A percentile compares a stretch with the other conserved stretches of the same genome.
Evolutionary conservation across 2,888 invertebrate species (phyloP).

Genomic region (Apotomis betuletana): DNA sequence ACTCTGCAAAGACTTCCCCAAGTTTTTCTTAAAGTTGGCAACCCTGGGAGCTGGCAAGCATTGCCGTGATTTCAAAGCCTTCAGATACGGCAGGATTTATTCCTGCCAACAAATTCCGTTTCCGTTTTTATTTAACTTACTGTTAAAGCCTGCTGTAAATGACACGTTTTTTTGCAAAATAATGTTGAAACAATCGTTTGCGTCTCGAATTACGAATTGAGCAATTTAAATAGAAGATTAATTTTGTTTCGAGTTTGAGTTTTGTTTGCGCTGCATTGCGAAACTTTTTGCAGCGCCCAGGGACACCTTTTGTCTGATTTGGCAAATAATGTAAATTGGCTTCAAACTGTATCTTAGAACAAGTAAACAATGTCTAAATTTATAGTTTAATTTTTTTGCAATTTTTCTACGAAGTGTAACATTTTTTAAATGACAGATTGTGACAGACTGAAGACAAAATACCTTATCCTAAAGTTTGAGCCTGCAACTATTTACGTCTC

Average conservation of each 20-base stretch:
- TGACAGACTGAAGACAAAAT: no score
- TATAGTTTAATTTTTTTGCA: no score
- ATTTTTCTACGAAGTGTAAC: no score
- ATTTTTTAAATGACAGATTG: no score
- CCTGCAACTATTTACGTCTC: no score
- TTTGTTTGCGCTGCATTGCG: background rate
- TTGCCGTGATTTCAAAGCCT: slow-evolving; percentile 51
- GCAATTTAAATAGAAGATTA: slow-evolving; percentile 14
- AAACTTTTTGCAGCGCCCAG: slow-evolving; percentile 12
- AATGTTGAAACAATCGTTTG: slow-evolving; percentile 26
- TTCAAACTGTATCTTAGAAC: background rate
- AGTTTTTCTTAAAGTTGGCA: slow-evolving; percentile 30
- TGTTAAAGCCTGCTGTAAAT: slow-evolving; percentile 46
- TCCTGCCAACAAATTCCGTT: slow-evolving; percentile 46
- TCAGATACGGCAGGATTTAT: slow-evolving; percentile 57
- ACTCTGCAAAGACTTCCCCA: slow-evolving; percentile 25
- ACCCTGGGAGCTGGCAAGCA: slow-evolving; percentile 30
- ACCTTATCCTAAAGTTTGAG: no score
- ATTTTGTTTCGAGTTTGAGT: slow-evolving; percentile 9
- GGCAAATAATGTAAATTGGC: background rate
- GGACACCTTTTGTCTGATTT: slow-evolving; percentile 7
- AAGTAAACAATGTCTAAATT: no score
- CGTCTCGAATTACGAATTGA: background rate
- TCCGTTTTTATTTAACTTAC: slow-evolving; percentile 53
- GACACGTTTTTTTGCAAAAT: slow-evolving; percentile 27